Percentiles rank a stretch among this genome's conserved stretches.
Conservation (phyloP, 2,113 vertebrate species). For the Nansenia antarctica region DNA sequence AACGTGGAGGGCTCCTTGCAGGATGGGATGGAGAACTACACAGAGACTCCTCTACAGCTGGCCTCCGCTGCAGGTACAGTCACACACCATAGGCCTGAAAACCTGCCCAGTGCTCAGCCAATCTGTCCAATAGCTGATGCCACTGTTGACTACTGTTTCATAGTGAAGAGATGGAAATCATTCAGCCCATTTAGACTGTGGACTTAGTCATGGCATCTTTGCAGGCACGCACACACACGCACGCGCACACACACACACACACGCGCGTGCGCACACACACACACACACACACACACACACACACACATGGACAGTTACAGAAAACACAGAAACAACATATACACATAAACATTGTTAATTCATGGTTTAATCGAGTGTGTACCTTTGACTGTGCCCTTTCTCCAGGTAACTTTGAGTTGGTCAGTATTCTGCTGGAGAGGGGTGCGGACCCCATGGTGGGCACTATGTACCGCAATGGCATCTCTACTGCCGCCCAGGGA, state of each 20-base stretch:
- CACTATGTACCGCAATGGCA: constrained; percentile 96
- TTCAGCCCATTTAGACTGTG: not conserved
- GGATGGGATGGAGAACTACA: constrained; percentile 95
- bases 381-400: not conserved
- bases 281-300: too few relatives aligned
- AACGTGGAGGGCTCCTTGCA: constrained; percentile 96
- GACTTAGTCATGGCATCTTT: too few relatives aligned
- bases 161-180: not conserved
- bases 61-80: not conserved
- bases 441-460: constrained; percentile 96
- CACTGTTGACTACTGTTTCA: not conserved
- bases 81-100: not conserved
- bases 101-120: not conserved
- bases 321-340: not conserved
- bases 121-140: not conserved
- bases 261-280: too few relatives aligned
- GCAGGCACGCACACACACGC: too few relatives aligned
- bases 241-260: too few relatives aligned
- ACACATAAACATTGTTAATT: too few relatives aligned
- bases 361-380: too few relatives aligned
- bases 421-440: constrained; percentile 93
- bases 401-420: constrained; percentile 97
- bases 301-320: not conserved
- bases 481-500: constrained; percentile 92
- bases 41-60: constrained; percentile 82